Evolutionary conservation across 2,113 vertebrate genomes (phyloP), one percentile per base, ranked within the genome.

Genomic region (Osmerus eperlanus): DNA sequence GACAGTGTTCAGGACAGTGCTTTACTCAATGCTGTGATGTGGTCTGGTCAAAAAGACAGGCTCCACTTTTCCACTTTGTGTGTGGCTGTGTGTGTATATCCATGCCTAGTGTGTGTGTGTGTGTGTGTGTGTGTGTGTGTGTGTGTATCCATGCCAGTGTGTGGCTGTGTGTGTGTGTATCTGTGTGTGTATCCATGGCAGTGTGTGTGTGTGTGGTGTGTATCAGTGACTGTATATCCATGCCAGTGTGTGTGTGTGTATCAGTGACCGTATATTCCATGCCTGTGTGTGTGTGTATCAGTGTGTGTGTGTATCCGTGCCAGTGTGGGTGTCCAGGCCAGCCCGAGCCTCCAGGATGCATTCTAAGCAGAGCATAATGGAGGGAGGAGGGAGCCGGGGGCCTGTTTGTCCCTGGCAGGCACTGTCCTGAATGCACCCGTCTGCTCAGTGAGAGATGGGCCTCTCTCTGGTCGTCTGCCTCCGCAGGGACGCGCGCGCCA

Each of bases 351-450:
- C 62, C 62, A 59, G 73, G 74, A 56, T 78, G 73, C 71, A 77
- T 12, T 69, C 21, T 69, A 75, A 65, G 72, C 71, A 77, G 70
- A 75, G 77, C 84, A 84, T 80, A 86, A 86, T 81, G 82, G 82
- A 82, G 59, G 41, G 69, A 71, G 19, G 19, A 60, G 58, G 21
- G 19, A 7, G 58, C 58, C 3, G 16, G 16, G 62, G 3, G 70
- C 61, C 68, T 80, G 71, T 80, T 78, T 78, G 73, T 74, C 82
- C 78, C 82, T 81, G 80, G 80, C 69, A 85, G 85, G 85, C 80
- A 69, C 67, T 86, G 83, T 78, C 78, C 83, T 84, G 72, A 77
- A 78, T 83, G 68, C 64, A 73, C 64, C 73, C 15, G 19, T 59
- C 78, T 72, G 59, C 74, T 85, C 62, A 47, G 51, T 54, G 77